Percentiles rank a stretch among this genome's conserved stretches.
These are phyloP conservation scores for Meteorus cinctellus DNA, from an alignment of 2,888 invertebrate species.

Conservation along the genomic window DNA sequence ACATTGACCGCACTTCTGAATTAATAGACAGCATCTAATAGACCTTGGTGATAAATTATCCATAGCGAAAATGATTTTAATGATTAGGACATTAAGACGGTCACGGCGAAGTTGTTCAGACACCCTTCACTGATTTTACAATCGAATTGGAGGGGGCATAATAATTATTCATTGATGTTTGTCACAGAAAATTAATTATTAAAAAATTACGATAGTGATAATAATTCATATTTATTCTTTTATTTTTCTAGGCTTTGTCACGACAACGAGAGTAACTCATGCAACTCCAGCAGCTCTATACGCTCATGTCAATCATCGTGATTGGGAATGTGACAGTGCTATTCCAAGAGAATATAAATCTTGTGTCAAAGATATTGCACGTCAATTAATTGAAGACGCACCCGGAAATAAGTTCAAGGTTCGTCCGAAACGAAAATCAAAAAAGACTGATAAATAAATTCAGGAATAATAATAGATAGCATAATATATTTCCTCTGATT, in stretches of 20 bases:
- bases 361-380: constrained; percentile 78
- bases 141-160: background rate
- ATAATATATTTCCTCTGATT: too few species aligned
- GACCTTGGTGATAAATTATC: background rate
- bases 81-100: background rate
- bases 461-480: background rate
- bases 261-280: constrained; percentile 80
- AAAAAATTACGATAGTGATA: background rate
- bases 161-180: background rate
- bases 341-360: constrained; percentile 64
- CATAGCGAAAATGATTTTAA: background rate
- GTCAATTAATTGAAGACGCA: constrained; percentile 78
- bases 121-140: background rate
- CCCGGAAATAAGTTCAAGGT: constrained; percentile 79
- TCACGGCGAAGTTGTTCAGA: background rate
- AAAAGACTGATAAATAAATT: background rate
- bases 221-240: background rate
- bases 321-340: constrained; percentile 78
- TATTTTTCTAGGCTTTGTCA: constrained; percentile 76
- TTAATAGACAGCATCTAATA: background rate
- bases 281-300: constrained; percentile 79
- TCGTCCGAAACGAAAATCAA: constrained; percentile 17
- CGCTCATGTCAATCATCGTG: constrained; percentile 75
- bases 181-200: background rate
- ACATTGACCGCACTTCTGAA: background rate